phyloP scores from a whole-genome alignment of 2,797 vertebrate genomes.

The Pachyuromys duprasi region DNA sequence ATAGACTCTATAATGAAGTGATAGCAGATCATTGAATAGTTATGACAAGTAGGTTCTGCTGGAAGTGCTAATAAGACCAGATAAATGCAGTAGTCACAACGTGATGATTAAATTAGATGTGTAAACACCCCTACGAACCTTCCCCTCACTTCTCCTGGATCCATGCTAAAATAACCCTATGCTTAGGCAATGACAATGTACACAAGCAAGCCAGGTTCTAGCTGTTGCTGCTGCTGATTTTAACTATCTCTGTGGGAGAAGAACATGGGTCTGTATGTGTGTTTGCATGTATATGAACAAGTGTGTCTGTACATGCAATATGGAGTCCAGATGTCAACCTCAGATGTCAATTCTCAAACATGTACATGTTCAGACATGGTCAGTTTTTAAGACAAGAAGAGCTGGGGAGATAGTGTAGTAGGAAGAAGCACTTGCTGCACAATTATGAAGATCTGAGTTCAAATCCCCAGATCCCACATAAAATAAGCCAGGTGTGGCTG shows the following conservation, averaged over 20 bases:
- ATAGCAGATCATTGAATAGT: conserved; percentile 70
- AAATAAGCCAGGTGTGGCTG: neutral
- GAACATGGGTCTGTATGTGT: neutral
- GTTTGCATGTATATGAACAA: neutral
- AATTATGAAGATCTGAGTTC: neutral
- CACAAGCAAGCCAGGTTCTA: conserved; percentile 5
- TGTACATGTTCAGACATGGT: neutral
- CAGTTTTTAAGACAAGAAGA: neutral
- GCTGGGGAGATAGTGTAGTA: neutral
- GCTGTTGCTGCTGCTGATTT: neutral
- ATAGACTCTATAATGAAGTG: conserved; percentile 61
- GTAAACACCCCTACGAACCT: conserved; percentile 56
- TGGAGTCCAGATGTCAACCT: neutral
- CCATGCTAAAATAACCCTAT: conserved; percentile 37
- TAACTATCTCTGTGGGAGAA: neutral
- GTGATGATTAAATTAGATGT: conserved; percentile 59
- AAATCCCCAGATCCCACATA: neutral
- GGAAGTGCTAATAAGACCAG: conserved; percentile 57
- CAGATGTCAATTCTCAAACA: neutral
- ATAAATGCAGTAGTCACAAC: conserved; percentile 67
- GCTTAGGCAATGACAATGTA: neutral
- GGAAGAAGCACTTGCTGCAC: neutral
- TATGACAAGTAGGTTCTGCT: conserved; percentile 31
- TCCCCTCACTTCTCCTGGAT: neutral
- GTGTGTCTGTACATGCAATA: neutral